A percentile compares a stretch with the other conserved stretches of the same genome.
phyloP scores from a whole-genome alignment of 2,113 vertebrate species.

The Tringa solitaria region DNA sequence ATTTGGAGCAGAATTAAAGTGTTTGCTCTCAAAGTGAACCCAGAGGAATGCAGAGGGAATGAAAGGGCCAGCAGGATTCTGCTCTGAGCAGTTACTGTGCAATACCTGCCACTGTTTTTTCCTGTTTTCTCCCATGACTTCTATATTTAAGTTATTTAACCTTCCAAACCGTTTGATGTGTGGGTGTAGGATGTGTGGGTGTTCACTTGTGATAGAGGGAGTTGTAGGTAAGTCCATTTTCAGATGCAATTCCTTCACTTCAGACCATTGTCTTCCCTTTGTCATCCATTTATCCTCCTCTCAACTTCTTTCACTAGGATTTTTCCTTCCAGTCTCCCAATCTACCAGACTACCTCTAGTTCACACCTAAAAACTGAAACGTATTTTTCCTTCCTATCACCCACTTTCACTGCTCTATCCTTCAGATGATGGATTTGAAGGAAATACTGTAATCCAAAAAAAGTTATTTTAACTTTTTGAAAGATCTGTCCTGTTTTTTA shows the following conservation, averaged over 20 bases:
- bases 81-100: background rate
- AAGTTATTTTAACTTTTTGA: background rate
- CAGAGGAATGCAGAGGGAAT: background rate
- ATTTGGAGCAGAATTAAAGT: constrained; percentile 40
- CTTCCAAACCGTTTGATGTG: background rate
- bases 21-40: background rate
- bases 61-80: background rate
- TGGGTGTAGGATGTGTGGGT: background rate
- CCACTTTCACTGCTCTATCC: background rate
- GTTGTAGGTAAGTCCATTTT: background rate
- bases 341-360: background rate
- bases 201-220: background rate
- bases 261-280: background rate
- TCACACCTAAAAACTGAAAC: background rate
- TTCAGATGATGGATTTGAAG: background rate
- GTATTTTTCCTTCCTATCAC: background rate
- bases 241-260: background rate
- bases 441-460: background rate
- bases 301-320: background rate
- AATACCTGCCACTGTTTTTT: background rate
- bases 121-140: background rate
- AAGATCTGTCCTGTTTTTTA: background rate
- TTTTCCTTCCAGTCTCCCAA: background rate
- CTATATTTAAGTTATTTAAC: background rate
- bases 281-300: background rate